Conservation (phyloP, 2,888 invertebrate genomes). For the Uropetala carovei region DNA sequence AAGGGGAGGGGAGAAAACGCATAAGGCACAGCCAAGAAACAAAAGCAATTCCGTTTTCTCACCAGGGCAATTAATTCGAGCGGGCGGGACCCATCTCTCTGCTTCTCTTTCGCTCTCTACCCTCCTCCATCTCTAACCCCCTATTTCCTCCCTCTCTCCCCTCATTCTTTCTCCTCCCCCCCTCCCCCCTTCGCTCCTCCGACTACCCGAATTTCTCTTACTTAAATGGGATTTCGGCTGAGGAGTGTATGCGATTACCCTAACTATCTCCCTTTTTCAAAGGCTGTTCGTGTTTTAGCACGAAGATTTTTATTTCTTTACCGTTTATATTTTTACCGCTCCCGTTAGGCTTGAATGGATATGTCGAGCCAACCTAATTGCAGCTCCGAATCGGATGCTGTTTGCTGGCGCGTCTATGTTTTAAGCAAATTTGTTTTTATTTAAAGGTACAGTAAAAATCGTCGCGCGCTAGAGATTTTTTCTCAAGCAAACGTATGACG, state of each 20-base stretch:
- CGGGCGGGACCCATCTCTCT: slow-evolving; percentile 24
- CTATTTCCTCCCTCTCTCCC: too few relatives aligned
- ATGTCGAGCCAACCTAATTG: too few relatives aligned
- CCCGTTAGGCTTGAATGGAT: too few relatives aligned
- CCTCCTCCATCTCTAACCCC: background rate
- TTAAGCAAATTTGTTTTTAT: background rate
- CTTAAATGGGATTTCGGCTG: slow-evolving; percentile 37
- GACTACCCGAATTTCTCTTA: background rate
- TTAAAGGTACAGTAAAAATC: too few relatives aligned
- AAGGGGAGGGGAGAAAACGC: too few relatives aligned
- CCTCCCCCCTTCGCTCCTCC: background rate
- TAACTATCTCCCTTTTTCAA: slow-evolving; percentile 19
- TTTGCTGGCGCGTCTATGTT: background rate
- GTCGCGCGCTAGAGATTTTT: too few relatives aligned
- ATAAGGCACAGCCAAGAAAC: slow-evolving; percentile 17
- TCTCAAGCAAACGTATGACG: background rate
- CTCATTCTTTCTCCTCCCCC: background rate
- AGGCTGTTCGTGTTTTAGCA: background rate
- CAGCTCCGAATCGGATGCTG: background rate
- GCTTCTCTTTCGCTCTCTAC: background rate
- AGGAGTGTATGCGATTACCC: slow-evolving; percentile 32
- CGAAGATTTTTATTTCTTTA: background rate
- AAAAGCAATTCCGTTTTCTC: slow-evolving; percentile 55
- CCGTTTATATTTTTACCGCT: too few relatives aligned
- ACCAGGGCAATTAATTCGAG: slow-evolving; percentile 60